Evolutionary conservation across 2,113 vertebrate species (phyloP), one percentile per base, ranked within the genome.

Genomic region (Ranitomeya imitator): DNA sequence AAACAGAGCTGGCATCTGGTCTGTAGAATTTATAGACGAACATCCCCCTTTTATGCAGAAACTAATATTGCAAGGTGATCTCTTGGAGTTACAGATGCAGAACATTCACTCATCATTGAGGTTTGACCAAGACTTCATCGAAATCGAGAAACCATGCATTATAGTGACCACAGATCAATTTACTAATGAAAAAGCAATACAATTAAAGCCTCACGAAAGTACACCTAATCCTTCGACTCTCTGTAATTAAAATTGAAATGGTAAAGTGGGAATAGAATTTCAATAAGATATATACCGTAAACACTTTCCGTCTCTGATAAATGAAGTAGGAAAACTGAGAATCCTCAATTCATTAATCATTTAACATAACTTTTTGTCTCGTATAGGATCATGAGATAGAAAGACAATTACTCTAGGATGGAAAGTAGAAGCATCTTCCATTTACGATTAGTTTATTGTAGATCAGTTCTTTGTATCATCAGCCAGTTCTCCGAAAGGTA

Each of bases 241-340:
- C 52, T 78, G 73, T 86, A 86, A 86, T 86, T 85, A 74, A 85
- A 78, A 63, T 23, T 79, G 15, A 79, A 79, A 86, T 86, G 74
- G 85, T 86, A 79, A 86, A 86, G 73, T 86, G 18, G 76, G 85
- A 77, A 61, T 77, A 51, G 57, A 61, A 77, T 86, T 86, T 86
- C 74, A 86, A 86, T 77, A 77, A 78, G 59, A 77, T 86, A 78
- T 86, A 78, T 78, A 78, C n/a, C n/a, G n/a, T 78, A 79, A 63
- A 86, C 71, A 86, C 57, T 86, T 63, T 86, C 73, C 74, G 73
- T 86, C 37, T 79, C 26, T 77, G 73, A 77, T 63, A 67, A 86
- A 86, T 78, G 85, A 78, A 86, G 79, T 55, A 26, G 74, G 85
- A 86, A 86, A 86, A 60, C 79, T 37, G 71, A 86, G 85, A 86